A percentile compares a stretch with the other conserved stretches of the same genome.
Conservation (phyloP, 1,140 invertebrate genomes). For the Tetranychus cinnabarinus region DNA sequence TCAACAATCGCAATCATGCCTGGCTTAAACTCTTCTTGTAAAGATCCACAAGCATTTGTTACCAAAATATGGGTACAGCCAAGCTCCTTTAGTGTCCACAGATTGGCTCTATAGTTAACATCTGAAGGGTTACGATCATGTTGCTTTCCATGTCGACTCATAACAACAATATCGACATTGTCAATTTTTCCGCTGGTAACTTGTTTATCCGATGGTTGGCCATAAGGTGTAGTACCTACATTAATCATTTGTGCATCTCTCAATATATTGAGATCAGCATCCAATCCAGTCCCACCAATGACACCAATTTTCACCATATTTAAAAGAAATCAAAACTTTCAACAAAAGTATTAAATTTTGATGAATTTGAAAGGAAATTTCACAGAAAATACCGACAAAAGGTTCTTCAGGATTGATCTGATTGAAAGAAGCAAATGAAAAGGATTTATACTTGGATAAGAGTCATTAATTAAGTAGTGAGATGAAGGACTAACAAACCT, state of each 20-base stretch:
- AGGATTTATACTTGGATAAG: too few relatives aligned
- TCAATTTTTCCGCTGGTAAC: constrained; percentile 50
- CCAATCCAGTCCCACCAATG: constrained; percentile 78
- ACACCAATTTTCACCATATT: constrained; percentile 53
- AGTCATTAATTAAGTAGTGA: too few relatives aligned
- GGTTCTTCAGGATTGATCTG: too few relatives aligned
- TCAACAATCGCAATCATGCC: constrained; percentile 74
- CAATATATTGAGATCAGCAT: constrained; percentile 50
- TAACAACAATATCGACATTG: constrained; percentile 20
- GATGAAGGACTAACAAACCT: too few relatives aligned
- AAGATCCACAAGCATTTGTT: constrained; percentile 72
- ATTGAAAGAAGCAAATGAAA: too few relatives aligned
- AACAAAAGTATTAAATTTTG: not conserved
- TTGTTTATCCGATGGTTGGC: constrained; percentile 40
- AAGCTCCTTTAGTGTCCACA: constrained; percentile 63
- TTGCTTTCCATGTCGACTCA: constrained; percentile 52
- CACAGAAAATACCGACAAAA: too few relatives aligned
- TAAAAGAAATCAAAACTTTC: not conserved
- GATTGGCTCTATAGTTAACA: constrained; percentile 89
- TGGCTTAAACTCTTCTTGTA: constrained; percentile 59
- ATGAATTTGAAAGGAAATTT: not conserved
- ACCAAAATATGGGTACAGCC: constrained; percentile 82
- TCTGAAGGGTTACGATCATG: constrained; percentile 54
- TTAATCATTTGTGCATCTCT: constrained; percentile 34
- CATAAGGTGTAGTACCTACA: constrained; percentile 49